Conservation (phyloP, 2,113 vertebrate species). For the Plecotus auritus region DNA sequence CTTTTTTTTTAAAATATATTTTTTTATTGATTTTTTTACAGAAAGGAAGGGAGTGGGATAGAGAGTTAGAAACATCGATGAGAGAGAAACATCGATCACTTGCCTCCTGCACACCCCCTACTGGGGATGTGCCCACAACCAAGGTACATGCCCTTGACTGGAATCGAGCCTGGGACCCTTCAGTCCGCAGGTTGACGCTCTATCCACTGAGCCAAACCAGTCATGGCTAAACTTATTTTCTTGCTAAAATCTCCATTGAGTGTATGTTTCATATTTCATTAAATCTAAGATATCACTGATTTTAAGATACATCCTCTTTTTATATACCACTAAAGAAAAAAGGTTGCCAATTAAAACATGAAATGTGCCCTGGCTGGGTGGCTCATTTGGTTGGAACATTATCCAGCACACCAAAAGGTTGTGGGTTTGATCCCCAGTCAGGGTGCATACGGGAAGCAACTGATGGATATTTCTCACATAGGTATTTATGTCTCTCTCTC, state of each 20-base stretch:
- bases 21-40: too few relatives aligned
- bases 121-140: too few relatives aligned
- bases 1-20: too few relatives aligned
- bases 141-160: too few relatives aligned
- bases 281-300: neutral
- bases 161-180: too few relatives aligned
- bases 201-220: too few relatives aligned
- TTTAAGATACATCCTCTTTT: neutral
- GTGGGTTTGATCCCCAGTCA: neutral
- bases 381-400: neutral
- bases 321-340: neutral
- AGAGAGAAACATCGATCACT: too few relatives aligned
- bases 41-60: too few relatives aligned
- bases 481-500: neutral
- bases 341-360: neutral
- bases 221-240: constrained; percentile 21
- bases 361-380: neutral
- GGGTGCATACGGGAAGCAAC: neutral
- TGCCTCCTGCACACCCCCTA: too few relatives aligned
- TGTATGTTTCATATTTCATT: constrained; percentile 12
- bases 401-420: neutral
- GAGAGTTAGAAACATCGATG: too few relatives aligned
- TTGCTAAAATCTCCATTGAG: neutral
- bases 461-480: neutral
- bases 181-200: too few relatives aligned